Conservation (phyloP, 2,888 invertebrate genomes). For the Priocnemis perturbator region DNA sequence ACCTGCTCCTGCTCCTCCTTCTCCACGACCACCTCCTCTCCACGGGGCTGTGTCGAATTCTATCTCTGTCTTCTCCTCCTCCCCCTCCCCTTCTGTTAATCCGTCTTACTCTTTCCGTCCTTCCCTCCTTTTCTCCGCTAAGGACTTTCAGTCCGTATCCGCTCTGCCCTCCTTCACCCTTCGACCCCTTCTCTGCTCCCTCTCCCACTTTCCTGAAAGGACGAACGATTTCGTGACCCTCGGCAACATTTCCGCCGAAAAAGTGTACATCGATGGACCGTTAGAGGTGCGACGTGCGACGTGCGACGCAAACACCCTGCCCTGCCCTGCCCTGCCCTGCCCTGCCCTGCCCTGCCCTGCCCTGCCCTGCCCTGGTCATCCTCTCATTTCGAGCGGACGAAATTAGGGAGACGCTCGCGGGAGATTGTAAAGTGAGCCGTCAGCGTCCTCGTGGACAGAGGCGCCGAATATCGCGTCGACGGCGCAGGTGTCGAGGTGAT, state of each 20-base stretch:
- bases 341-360: neutral
- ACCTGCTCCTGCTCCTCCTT: neutral
- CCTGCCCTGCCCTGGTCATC: neutral
- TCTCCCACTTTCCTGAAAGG: neutral
- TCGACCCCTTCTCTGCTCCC: neutral
- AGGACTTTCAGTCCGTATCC: slow-evolving; percentile 1
- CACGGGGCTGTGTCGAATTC: neutral
- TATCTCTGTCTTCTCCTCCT: slow-evolving; percentile 16
- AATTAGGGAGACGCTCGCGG: too few relatives aligned
- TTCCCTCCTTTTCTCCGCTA: slow-evolving; percentile 14
- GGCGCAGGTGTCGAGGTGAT: too few relatives aligned
- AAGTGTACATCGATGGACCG: neutral
- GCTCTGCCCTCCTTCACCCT: slow-evolving; percentile 17
- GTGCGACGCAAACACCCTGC: neutral
- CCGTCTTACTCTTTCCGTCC: neutral
- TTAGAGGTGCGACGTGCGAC: neutral
- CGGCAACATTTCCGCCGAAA: slow-evolving; percentile 1
- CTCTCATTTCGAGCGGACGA: too few relatives aligned
- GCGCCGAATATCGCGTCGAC: slow-evolving; percentile 13
- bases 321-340: neutral
- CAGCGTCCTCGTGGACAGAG: slow-evolving; percentile 15
- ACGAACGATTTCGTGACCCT: neutral
- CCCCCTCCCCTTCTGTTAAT: neutral
- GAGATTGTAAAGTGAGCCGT: slow-evolving; percentile 4
- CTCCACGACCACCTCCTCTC: neutral